Evolutionary conservation across 2,888 invertebrate species (phyloP).

Genomic region (Liodrosophila aerea): DNA sequence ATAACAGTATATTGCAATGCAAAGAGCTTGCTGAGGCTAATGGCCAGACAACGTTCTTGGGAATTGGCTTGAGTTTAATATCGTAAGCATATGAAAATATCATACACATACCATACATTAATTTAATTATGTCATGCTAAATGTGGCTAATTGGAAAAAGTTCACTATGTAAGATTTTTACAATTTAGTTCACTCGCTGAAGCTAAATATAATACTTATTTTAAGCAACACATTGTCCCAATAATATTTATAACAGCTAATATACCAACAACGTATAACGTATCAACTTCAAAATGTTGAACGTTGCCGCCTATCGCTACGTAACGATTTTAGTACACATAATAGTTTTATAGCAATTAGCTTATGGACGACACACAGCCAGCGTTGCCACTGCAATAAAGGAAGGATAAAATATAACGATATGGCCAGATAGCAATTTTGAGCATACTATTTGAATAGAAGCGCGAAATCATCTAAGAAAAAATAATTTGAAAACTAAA

Average conservation of each 20-base stretch:
- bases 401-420: too few species aligned
- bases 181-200: too few species aligned
- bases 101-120: too few species aligned
- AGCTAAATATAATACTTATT: too few species aligned
- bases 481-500: too few species aligned
- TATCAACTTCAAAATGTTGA: background rate
- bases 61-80: background rate
- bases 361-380: background rate
- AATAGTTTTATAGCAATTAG: constrained; percentile 10
- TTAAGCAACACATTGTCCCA: too few species aligned
- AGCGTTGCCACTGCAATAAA: constrained; percentile 8
- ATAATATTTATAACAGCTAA: background rate
- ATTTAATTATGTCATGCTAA: too few species aligned
- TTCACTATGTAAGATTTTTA: too few species aligned
- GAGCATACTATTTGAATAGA: too few species aligned
- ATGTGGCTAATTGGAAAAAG: too few species aligned
- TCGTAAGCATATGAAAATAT: background rate
- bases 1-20: constrained; percentile 43
- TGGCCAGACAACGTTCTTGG: background rate
- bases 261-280: background rate
- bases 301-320: constrained; percentile 10
- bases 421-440: too few species aligned
- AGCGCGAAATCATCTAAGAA: too few species aligned
- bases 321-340: constrained; percentile 42
- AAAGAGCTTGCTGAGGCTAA: constrained; percentile 3